Percentiles rank a stretch among this genome's conserved stretches.
Evolutionary conservation across 2,797 vertebrate genomes (phyloP).

Genomic region (Poecilia gillii): DNA sequence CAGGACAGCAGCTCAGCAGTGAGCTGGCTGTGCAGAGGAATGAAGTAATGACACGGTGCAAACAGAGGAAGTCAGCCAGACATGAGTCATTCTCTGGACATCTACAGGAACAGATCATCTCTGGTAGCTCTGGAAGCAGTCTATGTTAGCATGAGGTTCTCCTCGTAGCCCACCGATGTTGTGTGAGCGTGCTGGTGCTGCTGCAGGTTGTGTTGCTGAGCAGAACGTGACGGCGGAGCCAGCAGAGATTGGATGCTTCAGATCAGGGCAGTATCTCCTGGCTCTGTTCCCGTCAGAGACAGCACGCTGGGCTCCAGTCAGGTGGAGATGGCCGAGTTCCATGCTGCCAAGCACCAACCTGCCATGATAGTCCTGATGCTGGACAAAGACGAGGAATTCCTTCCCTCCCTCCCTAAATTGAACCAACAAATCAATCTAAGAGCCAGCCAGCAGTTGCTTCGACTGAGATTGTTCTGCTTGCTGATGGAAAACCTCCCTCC

Average conservation of each 20-base stretch:
- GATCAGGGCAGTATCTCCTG: too few species aligned
- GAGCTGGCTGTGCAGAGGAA: not conserved
- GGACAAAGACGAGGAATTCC: conserved; percentile 53
- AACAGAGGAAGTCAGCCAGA: not conserved
- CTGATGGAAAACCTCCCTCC: conserved; percentile 42
- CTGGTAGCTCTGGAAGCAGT: not conserved
- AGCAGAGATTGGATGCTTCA: too few species aligned
- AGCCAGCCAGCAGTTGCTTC: conserved; percentile 38
- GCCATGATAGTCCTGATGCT: conserved; percentile 56
- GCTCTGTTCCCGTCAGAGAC: not conserved
- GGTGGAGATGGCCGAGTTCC: conserved; percentile 51
- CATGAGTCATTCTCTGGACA: not conserved
- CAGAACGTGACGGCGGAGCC: conserved; percentile 8
- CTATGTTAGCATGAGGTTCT: not conserved
- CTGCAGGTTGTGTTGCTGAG: conserved; percentile 63
- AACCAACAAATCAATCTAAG: conserved; percentile 59
- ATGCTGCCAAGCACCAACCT: conserved; percentile 13
- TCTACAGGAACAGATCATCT: not conserved
- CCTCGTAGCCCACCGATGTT: not conserved
- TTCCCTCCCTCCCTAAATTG: conserved; percentile 8
- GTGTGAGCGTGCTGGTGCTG: conserved; percentile 5
- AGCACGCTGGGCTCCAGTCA: conserved; percentile 30
- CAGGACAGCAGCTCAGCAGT: not conserved
- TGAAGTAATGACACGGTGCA: not conserved
- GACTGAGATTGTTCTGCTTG: conserved; percentile 35